A percentile compares a stretch with the other conserved stretches of the same genome.
phyloP scores from a whole-genome alignment of 2,888 invertebrate species.

The Catonia carolina region DNA sequence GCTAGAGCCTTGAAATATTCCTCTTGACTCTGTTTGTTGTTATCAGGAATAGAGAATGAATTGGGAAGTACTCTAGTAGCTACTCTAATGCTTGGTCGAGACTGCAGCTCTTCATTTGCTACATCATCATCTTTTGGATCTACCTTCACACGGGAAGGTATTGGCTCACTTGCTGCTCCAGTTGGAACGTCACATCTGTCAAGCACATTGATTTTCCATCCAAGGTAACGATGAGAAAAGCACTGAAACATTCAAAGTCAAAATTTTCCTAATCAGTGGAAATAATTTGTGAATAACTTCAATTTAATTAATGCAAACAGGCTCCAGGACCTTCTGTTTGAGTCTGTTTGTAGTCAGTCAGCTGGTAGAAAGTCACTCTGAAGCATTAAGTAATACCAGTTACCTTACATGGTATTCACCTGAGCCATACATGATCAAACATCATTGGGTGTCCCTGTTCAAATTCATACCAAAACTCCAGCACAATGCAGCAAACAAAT shows the following conservation, averaged over 20 bases:
- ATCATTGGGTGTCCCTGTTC: no score
- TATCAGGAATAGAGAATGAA: constrained; percentile 41
- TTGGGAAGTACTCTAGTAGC: constrained; percentile 56
- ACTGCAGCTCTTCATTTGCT: constrained; percentile 49
- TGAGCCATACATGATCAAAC: no score
- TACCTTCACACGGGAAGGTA: constrained; percentile 42
- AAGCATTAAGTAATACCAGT: no score
- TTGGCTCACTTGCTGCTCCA: constrained; percentile 51
- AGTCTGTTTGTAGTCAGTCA: no score
- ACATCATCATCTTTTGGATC: constrained; percentile 32
- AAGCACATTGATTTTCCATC: constrained; percentile 90
- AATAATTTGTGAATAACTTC: no score
- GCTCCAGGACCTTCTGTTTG: background rate
- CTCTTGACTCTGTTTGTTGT: constrained; percentile 5
- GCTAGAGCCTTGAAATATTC: constrained; percentile 19
- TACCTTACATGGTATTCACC: no score
- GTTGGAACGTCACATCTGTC: constrained; percentile 63
- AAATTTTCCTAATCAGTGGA: no score
- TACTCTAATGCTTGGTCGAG: constrained; percentile 57
- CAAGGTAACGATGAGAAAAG: constrained; percentile 86
- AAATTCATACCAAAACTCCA: no score
- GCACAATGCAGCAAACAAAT: no score
- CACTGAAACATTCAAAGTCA: constrained; percentile 55
- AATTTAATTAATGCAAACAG: no score
- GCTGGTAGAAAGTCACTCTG: no score